A percentile compares a stretch with the other conserved stretches of the same genome.
phyloP scores from a whole-genome alignment of 2,888 invertebrate genomes.

The Orthosia gracilis region DNA sequence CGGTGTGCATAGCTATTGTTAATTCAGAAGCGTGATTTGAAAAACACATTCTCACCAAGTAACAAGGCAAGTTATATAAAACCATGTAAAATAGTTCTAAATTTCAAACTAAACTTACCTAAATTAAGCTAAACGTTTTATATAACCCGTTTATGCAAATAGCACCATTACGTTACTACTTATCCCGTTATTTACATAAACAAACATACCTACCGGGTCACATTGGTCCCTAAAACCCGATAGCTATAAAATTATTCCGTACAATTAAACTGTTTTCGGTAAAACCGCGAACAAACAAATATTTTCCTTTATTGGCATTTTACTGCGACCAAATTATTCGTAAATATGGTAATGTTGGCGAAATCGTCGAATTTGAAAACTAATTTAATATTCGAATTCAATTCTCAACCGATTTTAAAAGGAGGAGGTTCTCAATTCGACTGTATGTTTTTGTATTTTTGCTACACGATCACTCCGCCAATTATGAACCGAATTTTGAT shows the following conservation, averaged over 20 bases:
- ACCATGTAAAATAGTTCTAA: background rate
- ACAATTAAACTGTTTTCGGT: conserved; percentile 52
- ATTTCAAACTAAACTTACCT: background rate
- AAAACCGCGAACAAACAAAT: conserved; percentile 32
- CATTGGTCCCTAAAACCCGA: conserved; percentile 19
- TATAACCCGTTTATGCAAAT: background rate
- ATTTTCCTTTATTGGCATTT: conserved; percentile 21
- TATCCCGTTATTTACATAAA: conserved; percentile 24
- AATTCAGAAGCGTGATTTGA: too few species aligned
- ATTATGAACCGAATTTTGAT: too few species aligned
- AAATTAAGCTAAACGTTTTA: conserved; percentile 24
- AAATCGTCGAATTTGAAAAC: background rate
- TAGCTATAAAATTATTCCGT: conserved; percentile 48
- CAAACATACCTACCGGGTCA: conserved; percentile 4
- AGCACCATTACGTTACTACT: conserved; percentile 4
- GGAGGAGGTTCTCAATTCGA: too few species aligned
- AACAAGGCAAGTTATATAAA: too few species aligned
- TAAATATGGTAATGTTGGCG: background rate
- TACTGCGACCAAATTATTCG: conserved; percentile 22
- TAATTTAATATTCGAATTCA: background rate
- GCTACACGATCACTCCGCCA: too few species aligned
- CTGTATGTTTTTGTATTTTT: too few species aligned
- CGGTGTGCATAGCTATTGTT: too few species aligned
- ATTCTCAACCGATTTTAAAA: too few species aligned
- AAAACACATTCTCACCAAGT: too few species aligned